Base-by-base conservation (phyloP, 2,797 vertebrate genomes). In the Anabacerthia variegaticeps region DNA sequence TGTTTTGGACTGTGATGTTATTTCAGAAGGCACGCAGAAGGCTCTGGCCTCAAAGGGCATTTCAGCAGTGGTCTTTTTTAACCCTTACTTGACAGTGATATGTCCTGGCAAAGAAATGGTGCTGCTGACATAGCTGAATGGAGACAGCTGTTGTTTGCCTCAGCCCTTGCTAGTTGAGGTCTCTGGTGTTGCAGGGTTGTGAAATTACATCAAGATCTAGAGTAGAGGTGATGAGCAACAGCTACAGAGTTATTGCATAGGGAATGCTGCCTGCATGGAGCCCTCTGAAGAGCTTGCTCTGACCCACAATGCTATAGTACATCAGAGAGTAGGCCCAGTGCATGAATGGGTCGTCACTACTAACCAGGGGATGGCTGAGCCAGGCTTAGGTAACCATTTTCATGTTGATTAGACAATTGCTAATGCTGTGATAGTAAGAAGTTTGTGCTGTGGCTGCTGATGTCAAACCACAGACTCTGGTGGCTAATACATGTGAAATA, bases 1-100 rank as follows among this genome's bases (percentile, higher is more conserved):
- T 93, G 93, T 95, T 96, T 93, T 76, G 90, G 93, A 62, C 34
- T 46, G n/a, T 90, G 93, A 94, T 88, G 88, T 84, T 95, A 94
- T 95, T 88, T 90, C 83, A 80, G 88, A 95, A 88, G 83, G 80
- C 76, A 62, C 23, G 19, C 56, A 80, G 68, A 88, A 93, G 58
- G 58, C 75, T 83, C 39, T 84, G 92, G 68, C 82, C 62, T 84
- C 1, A 46, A 92, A 88, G 56, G 68, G 58, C 66, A 84, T 83
- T 95, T 88, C 37, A 55, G 58, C n/a, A 68, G 72, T 34, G 41
- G 67, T 3, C 30, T 63, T 80, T 89, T 88, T 95, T 94, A 95
- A 95, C 94, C 39, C 66, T 75, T 94, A 41, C 54, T 41, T 79
- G 82, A 65, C 1, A 0, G n/a, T 26, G 54, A 43, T 14, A 59